These are phyloP conservation scores for Mactromeris polynyma DNA, from an alignment of 2,888 invertebrate species.

Conservation along the genomic window DNA sequence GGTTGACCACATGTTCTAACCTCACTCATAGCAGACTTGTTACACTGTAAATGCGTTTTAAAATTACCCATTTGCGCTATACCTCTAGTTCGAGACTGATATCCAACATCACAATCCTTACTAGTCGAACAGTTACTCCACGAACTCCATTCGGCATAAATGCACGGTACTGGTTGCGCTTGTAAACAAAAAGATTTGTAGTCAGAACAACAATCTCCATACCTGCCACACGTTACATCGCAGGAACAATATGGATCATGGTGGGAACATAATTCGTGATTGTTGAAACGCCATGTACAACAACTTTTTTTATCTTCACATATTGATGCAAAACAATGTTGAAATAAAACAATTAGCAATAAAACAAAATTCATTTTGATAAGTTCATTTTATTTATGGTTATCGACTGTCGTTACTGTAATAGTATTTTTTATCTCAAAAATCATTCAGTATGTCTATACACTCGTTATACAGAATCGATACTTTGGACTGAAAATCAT, in stretches of 20 bases:
- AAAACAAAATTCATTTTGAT: not conserved
- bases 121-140: slow-evolving; percentile 18
- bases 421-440: not conserved
- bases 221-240: not conserved
- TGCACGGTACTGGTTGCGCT: slow-evolving; percentile 14
- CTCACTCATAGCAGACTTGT: not conserved
- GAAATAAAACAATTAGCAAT: not conserved
- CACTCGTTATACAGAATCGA: not conserved
- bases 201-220: slow-evolving; percentile 29
- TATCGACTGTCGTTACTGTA: not conserved
- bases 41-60: not conserved
- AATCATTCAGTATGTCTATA: not conserved
- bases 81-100: not conserved
- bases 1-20: slow-evolving; percentile 1
- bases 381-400: not conserved
- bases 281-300: not conserved
- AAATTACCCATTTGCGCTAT: slow-evolving; percentile 28
- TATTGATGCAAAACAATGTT: not conserved
- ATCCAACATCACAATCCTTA: slow-evolving; percentile 22
- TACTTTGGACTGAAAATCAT: not conserved
- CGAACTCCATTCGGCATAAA: slow-evolving; percentile 19
- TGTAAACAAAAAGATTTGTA: slow-evolving; percentile 11
- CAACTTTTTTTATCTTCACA: slow-evolving; percentile 35
- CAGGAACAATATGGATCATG: not conserved
- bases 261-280: not conserved